These are phyloP conservation scores for Amblyopsis hoosieri DNA, from an alignment of 2,797 vertebrate genomes.

Conservation along the genomic window DNA sequence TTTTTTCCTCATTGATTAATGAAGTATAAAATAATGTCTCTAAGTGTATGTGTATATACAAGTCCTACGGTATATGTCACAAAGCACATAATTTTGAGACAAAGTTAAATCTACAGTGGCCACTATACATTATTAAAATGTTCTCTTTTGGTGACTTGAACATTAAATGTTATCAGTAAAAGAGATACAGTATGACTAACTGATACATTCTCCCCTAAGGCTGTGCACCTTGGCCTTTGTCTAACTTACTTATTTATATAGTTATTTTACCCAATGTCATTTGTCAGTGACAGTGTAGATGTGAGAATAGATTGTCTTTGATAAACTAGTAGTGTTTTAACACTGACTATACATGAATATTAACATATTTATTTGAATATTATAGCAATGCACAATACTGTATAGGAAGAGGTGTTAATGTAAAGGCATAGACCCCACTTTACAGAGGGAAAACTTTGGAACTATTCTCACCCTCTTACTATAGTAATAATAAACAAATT, in stretches of 20 bases:
- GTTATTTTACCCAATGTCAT: conserved; percentile 5
- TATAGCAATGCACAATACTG: conserved; percentile 5
- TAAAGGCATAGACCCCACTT: conserved; percentile 11
- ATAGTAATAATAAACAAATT: conserved; percentile 34
- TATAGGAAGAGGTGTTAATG: neutral
- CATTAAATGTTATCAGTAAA: neutral
- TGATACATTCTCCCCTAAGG: neutral
- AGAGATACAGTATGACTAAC: neutral
- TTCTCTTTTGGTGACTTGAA: conserved; percentile 19
- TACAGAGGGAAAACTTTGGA: neutral
- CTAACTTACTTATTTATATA: too few relatives aligned
- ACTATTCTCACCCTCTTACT: conserved; percentile 2
- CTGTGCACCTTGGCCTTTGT: conserved; percentile 11
- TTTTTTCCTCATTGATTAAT: neutral
- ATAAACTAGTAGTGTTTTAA: conserved; percentile 15
- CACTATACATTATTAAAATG: conserved; percentile 15
- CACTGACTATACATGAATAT: conserved; percentile 53
- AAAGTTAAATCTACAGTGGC: too few relatives aligned
- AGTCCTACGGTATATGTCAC: too few relatives aligned
- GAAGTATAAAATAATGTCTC: neutral
- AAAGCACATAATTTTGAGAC: too few relatives aligned
- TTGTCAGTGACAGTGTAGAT: conserved; percentile 19
- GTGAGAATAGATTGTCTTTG: conserved; percentile 11
- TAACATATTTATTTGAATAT: conserved; percentile 7
- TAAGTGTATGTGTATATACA: too few relatives aligned